phyloP scores from a whole-genome alignment of 1,140 invertebrate genomes.

The Prorops nasuta region DNA sequence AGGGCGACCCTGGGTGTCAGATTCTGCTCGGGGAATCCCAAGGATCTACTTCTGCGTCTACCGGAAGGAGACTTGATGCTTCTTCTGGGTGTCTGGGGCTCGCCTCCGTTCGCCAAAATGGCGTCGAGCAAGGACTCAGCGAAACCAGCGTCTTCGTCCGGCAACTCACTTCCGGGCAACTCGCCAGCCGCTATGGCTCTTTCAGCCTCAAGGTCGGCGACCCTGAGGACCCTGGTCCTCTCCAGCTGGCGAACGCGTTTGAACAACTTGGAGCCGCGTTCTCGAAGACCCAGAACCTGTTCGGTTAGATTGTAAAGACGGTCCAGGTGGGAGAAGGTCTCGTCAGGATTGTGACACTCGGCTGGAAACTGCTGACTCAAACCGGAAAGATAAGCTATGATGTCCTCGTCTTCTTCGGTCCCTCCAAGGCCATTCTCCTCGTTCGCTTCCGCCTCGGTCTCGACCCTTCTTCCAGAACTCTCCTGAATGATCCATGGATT shows the following conservation, averaged over 20 bases:
- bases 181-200: constrained; percentile 11
- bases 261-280: constrained; percentile 69
- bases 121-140: constrained; percentile 36
- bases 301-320: constrained; percentile 73
- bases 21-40: constrained; percentile 36
- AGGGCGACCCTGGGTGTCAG: not conserved
- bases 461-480: not conserved
- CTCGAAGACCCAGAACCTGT: constrained; percentile 68
- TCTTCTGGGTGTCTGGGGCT: constrained; percentile 10
- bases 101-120: constrained; percentile 28
- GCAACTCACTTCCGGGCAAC: constrained; percentile 6
- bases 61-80: constrained; percentile 10
- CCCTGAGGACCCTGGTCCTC: constrained; percentile 63
- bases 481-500: constrained; percentile 18
- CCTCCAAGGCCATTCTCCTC: not conserved
- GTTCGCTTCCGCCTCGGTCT: constrained; percentile 1
- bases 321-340: constrained; percentile 73
- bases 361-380: too few species aligned
- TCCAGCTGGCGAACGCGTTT: constrained; percentile 71
- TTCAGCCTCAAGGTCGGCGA: constrained; percentile 20
- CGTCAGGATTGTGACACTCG: constrained; percentile 52
- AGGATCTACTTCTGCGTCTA: constrained; percentile 53
- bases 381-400: constrained; percentile 17
- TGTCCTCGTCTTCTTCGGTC: constrained; percentile 24
- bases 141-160: constrained; percentile 35